A percentile compares a stretch with the other conserved stretches of the same genome.
phyloP scores from a whole-genome alignment of 2,797 vertebrate species.

The Lagorchestes hirsutus region DNA sequence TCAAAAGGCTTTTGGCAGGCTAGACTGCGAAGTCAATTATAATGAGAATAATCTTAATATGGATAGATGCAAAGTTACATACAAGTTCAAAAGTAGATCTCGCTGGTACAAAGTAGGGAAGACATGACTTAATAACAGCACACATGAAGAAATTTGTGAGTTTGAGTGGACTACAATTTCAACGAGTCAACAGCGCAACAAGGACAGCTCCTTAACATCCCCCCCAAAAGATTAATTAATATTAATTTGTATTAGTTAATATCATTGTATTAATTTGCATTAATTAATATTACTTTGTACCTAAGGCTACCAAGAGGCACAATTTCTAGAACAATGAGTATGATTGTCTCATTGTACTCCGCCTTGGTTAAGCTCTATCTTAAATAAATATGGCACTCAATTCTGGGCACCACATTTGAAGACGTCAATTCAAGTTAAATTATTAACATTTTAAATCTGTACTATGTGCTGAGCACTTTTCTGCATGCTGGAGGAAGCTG shows the following conservation, averaged over 20 bases:
- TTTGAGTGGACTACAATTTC: not conserved
- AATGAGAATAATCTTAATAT: not conserved
- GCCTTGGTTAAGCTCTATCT: not conserved
- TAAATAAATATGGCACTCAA: not conserved
- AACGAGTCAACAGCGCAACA: not conserved
- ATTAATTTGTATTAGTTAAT: not conserved
- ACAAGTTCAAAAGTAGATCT: not conserved
- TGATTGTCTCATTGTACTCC: not conserved
- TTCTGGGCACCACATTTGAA: not conserved
- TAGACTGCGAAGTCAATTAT: not conserved
- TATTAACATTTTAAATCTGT: not conserved
- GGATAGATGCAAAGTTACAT: not conserved
- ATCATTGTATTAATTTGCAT: not conserved
- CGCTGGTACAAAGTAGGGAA: not conserved
- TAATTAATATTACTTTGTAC: not conserved
- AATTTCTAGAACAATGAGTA: not conserved
- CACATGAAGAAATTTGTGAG: not conserved
- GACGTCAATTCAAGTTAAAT: not conserved
- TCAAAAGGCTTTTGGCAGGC: too few species aligned
- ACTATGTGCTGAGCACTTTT: not conserved
- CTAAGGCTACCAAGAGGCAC: not conserved
- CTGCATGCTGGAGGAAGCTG: not conserved
- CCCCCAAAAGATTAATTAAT: too few species aligned
- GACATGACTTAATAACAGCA: not conserved
- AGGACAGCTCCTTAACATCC: not conserved